phyloP scores from a whole-genome alignment of 2,888 invertebrate species.

The Steinernema carpocapsae region DNA sequence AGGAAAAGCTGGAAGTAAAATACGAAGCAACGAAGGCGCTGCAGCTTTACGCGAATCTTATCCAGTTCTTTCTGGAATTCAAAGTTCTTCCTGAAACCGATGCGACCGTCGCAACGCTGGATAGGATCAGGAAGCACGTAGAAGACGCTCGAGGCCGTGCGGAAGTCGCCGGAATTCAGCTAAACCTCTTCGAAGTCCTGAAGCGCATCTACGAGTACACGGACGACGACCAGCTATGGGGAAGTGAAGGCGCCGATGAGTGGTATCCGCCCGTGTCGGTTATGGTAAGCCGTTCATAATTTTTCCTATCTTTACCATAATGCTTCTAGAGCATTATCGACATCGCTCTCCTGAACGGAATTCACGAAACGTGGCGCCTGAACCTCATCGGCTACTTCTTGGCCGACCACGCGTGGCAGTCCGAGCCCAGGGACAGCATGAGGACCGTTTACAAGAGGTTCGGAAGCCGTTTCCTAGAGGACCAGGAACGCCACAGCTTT shows the following conservation, averaged over 20 bases:
- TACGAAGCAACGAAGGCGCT: not conserved
- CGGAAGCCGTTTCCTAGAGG: not conserved
- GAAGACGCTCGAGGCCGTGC: not conserved
- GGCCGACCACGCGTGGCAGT: not conserved
- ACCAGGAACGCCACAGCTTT: not conserved
- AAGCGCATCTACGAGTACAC: conserved; percentile 1
- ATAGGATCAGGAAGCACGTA: not conserved
- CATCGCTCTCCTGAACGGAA: not conserved
- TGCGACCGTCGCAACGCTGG: not conserved
- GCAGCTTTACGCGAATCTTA: not conserved
- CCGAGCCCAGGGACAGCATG: not conserved
- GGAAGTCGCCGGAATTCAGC: not conserved
- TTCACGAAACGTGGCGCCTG: not conserved
- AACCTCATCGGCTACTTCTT: conserved; percentile 11
- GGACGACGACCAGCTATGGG: not conserved
- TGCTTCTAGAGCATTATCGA: conserved; percentile 10
- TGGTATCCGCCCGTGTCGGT: conserved; percentile 14
- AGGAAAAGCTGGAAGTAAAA: not conserved
- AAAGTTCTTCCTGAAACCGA: not conserved
- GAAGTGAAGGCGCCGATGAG: not conserved
- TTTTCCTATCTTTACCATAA: not conserved
- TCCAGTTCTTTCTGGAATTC: not conserved
- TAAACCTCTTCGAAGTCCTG: not conserved
- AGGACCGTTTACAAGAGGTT: not conserved
- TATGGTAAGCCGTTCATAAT: not conserved